Percentiles rank a stretch among this genome's conserved stretches.
These are phyloP conservation scores for Leptatherina wallacei DNA, from an alignment of 2,797 vertebrate genomes.

Conservation along the genomic window DNA sequence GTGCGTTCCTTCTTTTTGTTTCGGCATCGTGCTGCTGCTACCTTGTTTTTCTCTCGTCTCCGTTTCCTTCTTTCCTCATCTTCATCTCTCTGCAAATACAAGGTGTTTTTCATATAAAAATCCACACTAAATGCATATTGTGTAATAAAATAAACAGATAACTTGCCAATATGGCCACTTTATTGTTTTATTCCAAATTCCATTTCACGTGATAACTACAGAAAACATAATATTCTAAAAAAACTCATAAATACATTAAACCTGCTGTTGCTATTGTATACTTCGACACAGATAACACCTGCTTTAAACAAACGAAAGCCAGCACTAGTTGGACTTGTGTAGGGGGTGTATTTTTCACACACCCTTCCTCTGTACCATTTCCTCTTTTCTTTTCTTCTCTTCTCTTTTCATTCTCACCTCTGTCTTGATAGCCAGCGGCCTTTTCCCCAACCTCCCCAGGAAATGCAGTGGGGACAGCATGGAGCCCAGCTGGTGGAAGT, in stretches of 20 bases:
- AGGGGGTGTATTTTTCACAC: conserved; percentile 10
- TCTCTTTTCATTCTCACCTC: conserved; percentile 84
- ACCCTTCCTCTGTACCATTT: conserved; percentile 5
- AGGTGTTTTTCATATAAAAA: not conserved
- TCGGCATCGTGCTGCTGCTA: conserved; percentile 94
- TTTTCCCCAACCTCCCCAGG: conserved; percentile 91
- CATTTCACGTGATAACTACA: not conserved
- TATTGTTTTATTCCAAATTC: not conserved
- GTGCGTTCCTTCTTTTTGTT: conserved; percentile 99
- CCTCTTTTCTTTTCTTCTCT: conserved; percentile 23
- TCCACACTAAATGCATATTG: not conserved
- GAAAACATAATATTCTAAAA: no score
- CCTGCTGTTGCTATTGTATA: no score
- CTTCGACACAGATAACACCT: not conserved
- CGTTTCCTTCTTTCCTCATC: conserved; percentile 94
- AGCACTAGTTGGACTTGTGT: not conserved
- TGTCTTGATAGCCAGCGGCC: conserved; percentile 89
- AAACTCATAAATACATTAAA: no score
- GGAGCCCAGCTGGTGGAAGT: conserved; percentile 90
- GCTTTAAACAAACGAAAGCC: not conserved
- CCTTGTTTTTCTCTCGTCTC: conserved; percentile 96
- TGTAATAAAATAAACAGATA: not conserved
- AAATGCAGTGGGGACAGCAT: conserved; percentile 92
- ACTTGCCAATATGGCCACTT: not conserved
- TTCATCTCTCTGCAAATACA: conserved; percentile 87